A percentile compares a stretch with the other conserved stretches of the same genome.
phyloP scores from a whole-genome alignment of 2,888 invertebrate genomes.

The Temnothorax rugatulus region DNA sequence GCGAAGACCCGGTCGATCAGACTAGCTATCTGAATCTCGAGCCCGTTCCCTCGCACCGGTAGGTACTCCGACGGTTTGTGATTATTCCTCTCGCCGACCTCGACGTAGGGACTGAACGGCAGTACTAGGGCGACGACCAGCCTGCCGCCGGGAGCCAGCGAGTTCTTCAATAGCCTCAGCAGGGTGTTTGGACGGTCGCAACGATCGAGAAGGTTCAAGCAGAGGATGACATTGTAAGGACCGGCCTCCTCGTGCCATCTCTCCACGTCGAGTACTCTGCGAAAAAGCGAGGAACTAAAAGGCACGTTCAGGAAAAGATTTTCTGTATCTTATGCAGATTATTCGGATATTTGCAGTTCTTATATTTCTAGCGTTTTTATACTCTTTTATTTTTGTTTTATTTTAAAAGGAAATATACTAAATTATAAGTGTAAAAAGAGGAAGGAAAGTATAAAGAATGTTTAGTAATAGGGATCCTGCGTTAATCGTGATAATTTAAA shows the following conservation, averaged over 20 bases:
- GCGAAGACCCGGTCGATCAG: slow-evolving; percentile 89
- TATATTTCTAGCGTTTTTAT: neutral
- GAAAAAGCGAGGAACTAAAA: neutral
- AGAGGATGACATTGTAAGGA: slow-evolving; percentile 93
- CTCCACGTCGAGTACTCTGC: slow-evolving; percentile 91
- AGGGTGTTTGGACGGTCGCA: slow-evolving; percentile 95
- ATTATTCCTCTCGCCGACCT: slow-evolving; percentile 91
- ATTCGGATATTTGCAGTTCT: neutral
- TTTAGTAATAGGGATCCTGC: neutral
- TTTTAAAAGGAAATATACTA: neutral
- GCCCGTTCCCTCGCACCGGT: slow-evolving; percentile 89
- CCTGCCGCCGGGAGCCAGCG: slow-evolving; percentile 91
- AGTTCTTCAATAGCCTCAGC: slow-evolving; percentile 91
- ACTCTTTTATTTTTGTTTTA: neutral
- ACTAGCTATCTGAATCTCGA: slow-evolving; percentile 93
- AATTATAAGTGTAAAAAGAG: neutral
- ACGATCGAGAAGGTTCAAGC: slow-evolving; percentile 97
- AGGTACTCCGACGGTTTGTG: slow-evolving; percentile 91
- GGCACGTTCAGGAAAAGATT: neutral
- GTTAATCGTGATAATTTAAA: neutral
- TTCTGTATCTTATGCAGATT: neutral
- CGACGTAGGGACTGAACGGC: slow-evolving; percentile 98
- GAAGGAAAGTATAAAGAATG: neutral
- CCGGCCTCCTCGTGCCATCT: slow-evolving; percentile 88
- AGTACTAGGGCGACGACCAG: slow-evolving; percentile 96